Evolutionary conservation across 2,797 vertebrate genomes (phyloP), one percentile per base, ranked within the genome.

Genomic region (Sebastes hopkinsi): DNA sequence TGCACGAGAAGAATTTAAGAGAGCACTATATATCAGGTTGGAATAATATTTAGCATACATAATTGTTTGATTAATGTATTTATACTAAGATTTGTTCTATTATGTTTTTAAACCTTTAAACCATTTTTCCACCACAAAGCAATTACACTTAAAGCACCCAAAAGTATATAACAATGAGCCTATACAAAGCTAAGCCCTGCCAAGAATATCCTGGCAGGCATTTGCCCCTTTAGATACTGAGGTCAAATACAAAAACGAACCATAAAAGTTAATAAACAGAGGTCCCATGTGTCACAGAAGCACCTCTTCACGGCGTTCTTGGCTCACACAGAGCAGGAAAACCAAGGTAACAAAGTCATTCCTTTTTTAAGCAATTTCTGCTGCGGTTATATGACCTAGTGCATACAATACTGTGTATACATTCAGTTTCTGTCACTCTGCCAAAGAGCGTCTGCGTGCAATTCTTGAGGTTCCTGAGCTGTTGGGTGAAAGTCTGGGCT

Each of bases 241-340:
- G 72, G 67, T 86, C 54, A 74, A 81, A 84, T 36, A 72, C 11
- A 79, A 89, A 84, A 56, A 77, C 29, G 3, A 58, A 74, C 42
- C 52, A 56, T 61, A 29, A 81, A 74, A 72, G 55, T 75, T 74
- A 61, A 86, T 62, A 77, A 69, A 88, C 72, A 70, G 58, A 69
- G n/a, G 30, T 10, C 52, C 78, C 54, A 68, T 10, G 29, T 78
- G 65, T 68, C 75, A 70, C 5, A 75, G 62, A 73, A 83, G 75
- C 73, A 54, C 59, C 73, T 80, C 67, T 68, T 76, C 50, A 56
- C 73, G 20, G 60, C 71, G 22, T 56, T 77, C 61, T 81, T 77
- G 82, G 71, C 79, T 76, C 20, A 0, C 55, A 59, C 18, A 6
- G 20, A 42, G 76, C 67, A 73, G 55, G 52, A 77, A 81, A 87